Evolutionary conservation across 2,888 invertebrate genomes (phyloP), one percentile per base, ranked within the genome.

Genomic region (Drosophila atroscutellata): DNA sequence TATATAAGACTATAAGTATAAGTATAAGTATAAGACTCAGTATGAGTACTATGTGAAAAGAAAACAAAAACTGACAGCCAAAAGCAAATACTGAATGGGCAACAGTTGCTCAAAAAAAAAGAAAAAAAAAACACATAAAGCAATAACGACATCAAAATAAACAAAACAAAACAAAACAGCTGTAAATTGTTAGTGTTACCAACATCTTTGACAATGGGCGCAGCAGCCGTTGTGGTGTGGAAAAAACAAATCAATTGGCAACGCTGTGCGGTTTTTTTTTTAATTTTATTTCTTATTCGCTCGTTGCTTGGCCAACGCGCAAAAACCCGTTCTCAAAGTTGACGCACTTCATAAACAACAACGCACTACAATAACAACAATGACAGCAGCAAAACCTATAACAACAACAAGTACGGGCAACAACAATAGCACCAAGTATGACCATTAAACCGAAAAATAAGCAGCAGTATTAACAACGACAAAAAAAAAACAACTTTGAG

Each of bases 261-360:
- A 69, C 79, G 68, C 76, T 70, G 54, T 55, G 58, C 62, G 63
- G 66, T 32, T 72, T 83, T 71, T 83, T 71, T 67, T 39, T 47
- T 42, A 11, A 0, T 11, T 2, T 13, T 11, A 32, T 9, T 20
- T 42, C 20, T 42, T 45, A 45, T 67, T 47, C 60, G 51, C 68
- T 79, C 64, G 69, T 58, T 61, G 49, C 65, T 67, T 60, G 58
- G 61, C 52, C 51, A 36, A 52, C 45, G 49, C 52, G 49, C 49
- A 51, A 74, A 82, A 84, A 84, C 83, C 68, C 49, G 84, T 84
- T 84, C 81, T 67, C 28, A 68, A 66, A 67, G 75, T 71, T 77
- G 75, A 82, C 82, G 82, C 70, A 82, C 71, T 81, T 66, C 63
- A 68, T 64, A 70, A 69, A 76, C 62, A 71, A 60, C 57, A 68